These are phyloP conservation scores for Thaumatotibia leucotreta DNA, from an alignment of 1,140 invertebrate genomes.

Conservation along the genomic window DNA sequence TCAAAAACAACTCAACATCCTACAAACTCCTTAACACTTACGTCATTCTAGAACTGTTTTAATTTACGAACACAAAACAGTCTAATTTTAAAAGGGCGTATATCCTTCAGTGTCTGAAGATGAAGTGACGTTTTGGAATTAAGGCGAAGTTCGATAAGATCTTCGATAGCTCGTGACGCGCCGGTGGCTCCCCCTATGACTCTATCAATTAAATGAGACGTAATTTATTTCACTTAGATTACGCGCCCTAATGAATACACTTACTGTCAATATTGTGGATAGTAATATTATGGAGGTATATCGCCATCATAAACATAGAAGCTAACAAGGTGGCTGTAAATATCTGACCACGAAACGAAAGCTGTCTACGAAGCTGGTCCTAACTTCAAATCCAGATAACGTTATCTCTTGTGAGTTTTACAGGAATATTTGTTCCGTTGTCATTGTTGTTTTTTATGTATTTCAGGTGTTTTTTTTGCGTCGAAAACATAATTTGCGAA, in stretches of 20 bases:
- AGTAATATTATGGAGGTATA: background rate
- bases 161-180: background rate
- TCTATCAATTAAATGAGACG: background rate
- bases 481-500: no score
- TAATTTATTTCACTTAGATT: conserved; percentile 12
- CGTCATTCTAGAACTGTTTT: background rate
- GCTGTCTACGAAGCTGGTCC: no score
- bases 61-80: background rate
- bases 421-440: no score
- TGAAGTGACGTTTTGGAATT: background rate
- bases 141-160: background rate
- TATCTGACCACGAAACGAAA: no score
- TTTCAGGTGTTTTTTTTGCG: no score
- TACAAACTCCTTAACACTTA: background rate
- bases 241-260: background rate
- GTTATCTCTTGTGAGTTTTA: no score
- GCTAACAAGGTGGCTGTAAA: no score
- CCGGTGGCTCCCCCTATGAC: conserved; percentile 3
- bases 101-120: no score
- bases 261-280: background rate
- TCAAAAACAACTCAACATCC: background rate
- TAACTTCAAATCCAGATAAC: no score
- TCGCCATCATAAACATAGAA: no score
- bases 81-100: background rate
- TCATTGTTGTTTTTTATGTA: no score